These are phyloP conservation scores for Pristionchus mayeri DNA, from an alignment of 2,888 invertebrate genomes.

Conservation along the genomic window DNA sequence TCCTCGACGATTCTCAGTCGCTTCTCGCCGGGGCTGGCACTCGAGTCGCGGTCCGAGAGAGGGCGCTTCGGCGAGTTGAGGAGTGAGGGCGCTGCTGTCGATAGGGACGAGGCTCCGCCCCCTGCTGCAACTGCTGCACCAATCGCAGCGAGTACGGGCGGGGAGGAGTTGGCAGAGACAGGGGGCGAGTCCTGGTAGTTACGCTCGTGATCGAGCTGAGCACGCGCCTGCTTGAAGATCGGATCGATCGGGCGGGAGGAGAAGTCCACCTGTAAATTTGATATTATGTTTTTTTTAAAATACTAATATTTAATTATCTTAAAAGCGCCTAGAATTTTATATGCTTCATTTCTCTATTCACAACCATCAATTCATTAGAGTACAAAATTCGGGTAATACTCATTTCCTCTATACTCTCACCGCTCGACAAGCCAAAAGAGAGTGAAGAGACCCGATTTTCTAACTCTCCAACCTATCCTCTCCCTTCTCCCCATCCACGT, in stretches of 20 bases:
- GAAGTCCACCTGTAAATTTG: slow-evolving; percentile 71
- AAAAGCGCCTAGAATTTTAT: no score
- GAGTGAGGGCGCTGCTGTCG: neutral
- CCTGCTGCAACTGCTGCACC: neutral
- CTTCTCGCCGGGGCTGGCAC: slow-evolving; percentile 44
- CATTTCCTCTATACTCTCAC: no score
- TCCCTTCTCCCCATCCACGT: no score
- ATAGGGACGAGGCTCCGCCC: neutral
- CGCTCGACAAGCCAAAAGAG: no score
- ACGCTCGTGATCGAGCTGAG: slow-evolving; percentile 60
- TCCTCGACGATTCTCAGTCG: slow-evolving; percentile 44
- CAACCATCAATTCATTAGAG: no score
- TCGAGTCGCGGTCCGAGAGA: neutral
- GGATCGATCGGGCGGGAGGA: slow-evolving; percentile 72
- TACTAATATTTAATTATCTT: no score
- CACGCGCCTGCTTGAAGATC: slow-evolving; percentile 71
- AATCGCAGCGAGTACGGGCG: slow-evolving; percentile 21
- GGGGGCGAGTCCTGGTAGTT: slow-evolving; percentile 46
- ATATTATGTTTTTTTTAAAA: no score
- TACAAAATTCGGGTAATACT: no score
- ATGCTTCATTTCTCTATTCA: no score
- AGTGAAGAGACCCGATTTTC: no score
- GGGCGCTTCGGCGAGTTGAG: slow-evolving; percentile 10
- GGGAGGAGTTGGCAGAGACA: slow-evolving; percentile 25
- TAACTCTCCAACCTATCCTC: no score